These are phyloP conservation scores for Xestia sexstrigata DNA, from an alignment of 2,888 invertebrate genomes.

Conservation along the genomic window DNA sequence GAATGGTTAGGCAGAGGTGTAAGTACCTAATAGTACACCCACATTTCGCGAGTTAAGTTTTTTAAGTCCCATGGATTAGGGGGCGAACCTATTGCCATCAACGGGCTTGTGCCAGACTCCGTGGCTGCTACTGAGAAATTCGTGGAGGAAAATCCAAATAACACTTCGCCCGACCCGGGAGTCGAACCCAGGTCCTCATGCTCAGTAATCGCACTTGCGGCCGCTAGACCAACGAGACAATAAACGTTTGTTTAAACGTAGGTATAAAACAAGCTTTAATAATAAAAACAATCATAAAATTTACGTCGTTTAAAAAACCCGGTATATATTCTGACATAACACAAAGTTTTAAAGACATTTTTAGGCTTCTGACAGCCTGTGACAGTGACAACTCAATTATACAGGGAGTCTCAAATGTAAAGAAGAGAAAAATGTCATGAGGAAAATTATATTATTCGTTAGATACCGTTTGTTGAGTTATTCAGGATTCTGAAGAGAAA, in stretches of 20 bases:
- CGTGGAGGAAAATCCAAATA: too few relatives aligned
- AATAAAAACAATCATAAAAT: background rate
- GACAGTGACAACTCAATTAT: slow-evolving; percentile 35
- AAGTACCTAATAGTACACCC: background rate
- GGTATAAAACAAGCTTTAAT: background rate
- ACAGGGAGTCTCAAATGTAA: slow-evolving; percentile 14
- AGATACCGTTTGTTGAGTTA: slow-evolving; percentile 9
- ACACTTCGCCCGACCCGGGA: too few relatives aligned
- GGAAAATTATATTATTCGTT: slow-evolving; percentile 7
- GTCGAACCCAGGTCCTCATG: too few relatives aligned
- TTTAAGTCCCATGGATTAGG: too few relatives aligned
- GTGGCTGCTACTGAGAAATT: too few relatives aligned
- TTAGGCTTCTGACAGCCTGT: slow-evolving; percentile 3
- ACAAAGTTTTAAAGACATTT: slow-evolving; percentile 10
- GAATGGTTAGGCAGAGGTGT: background rate
- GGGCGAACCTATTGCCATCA: too few relatives aligned
- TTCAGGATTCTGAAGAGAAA: slow-evolving; percentile 20
- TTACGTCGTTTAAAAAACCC: background rate
- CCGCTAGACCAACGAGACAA: too few relatives aligned
- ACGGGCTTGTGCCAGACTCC: too few relatives aligned
- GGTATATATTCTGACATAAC: background rate
- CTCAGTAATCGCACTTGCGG: too few relatives aligned
- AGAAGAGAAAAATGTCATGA: slow-evolving; percentile 20
- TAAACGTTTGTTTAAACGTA: too few relatives aligned
- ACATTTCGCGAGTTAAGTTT: background rate